A percentile compares a stretch with the other conserved stretches of the same genome.
Evolutionary conservation across 2,113 vertebrate species (phyloP).

Genomic region (Pseudorectes ferrugineus): DNA sequence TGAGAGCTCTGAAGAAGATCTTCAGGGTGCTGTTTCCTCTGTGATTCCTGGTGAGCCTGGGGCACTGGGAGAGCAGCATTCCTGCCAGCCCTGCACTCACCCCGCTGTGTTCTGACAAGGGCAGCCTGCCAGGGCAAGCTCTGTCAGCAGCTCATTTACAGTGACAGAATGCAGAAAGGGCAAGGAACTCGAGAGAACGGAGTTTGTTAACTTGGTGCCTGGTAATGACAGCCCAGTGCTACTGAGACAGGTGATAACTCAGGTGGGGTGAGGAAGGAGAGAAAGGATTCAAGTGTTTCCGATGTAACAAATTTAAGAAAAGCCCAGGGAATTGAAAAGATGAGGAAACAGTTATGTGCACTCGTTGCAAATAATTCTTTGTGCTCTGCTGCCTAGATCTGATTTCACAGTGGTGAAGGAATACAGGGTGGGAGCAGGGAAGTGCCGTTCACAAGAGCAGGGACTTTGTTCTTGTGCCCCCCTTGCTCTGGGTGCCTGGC

Average conservation of each 20-base stretch:
- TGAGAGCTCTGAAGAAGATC: neutral
- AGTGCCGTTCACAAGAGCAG: neutral
- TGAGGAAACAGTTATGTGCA: neutral
- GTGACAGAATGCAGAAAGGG: neutral
- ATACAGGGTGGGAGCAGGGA: neutral
- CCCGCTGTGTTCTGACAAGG: neutral
- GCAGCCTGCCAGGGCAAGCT: neutral
- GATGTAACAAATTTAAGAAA: neutral
- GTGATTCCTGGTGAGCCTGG: neutral
- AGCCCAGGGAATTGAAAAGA: neutral
- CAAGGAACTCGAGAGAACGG: neutral
- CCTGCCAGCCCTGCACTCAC: neutral
- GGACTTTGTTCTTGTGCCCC: accelerated
- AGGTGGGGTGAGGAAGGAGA: neutral
- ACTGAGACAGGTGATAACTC: neutral
- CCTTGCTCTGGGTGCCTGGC: neutral
- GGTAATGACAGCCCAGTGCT: neutral
- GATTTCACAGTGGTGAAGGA: neutral
- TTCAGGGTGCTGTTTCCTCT: neutral
- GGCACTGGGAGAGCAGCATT: neutral
- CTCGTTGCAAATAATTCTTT: neutral
- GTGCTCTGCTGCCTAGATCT: neutral
- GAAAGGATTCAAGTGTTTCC: neutral
- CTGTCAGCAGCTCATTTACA: neutral
- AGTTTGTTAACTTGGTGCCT: neutral